phyloP scores from a whole-genome alignment of 2,888 invertebrate species.

The Clivina fossor region DNA sequence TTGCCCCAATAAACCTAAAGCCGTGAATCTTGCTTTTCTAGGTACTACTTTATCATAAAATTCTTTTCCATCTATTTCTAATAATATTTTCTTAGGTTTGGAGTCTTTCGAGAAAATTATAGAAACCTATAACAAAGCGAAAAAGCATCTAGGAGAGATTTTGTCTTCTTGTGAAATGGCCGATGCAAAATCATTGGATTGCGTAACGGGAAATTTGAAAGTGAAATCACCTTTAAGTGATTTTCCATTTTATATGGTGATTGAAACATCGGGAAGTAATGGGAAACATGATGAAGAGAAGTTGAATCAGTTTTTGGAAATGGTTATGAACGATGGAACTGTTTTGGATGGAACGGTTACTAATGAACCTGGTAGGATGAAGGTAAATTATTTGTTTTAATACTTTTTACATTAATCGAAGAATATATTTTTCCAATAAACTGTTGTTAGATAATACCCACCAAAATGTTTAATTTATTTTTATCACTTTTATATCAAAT shows the following conservation, averaged over 20 bases:
- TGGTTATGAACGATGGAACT: constrained; percentile 68
- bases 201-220: constrained; percentile 63
- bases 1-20: constrained; percentile 81
- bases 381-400: constrained; percentile 54
- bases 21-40: constrained; percentile 85
- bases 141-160: constrained; percentile 79
- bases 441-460: too few relatives aligned
- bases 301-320: constrained; percentile 73
- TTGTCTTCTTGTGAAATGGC: constrained; percentile 96
- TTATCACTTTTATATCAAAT: too few relatives aligned
- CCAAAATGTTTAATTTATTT: too few relatives aligned
- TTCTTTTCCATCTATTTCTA: constrained; percentile 2
- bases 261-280: constrained; percentile 89
- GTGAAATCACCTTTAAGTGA: constrained; percentile 64
- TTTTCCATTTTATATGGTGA: constrained; percentile 80
- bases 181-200: constrained; percentile 73
- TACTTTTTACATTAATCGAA: too few relatives aligned
- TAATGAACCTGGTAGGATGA: constrained; percentile 79
- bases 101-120: constrained; percentile 77
- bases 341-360: constrained; percentile 84
- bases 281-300: constrained; percentile 85
- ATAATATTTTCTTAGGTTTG: constrained; percentile 60
- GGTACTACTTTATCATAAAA: constrained; percentile 58
- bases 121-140: constrained; percentile 73
- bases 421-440: too few relatives aligned